Percentiles rank a stretch among this genome's conserved stretches.
Evolutionary conservation across 2,113 vertebrate genomes (phyloP).

Genomic region (Podocnemis expansa): DNA sequence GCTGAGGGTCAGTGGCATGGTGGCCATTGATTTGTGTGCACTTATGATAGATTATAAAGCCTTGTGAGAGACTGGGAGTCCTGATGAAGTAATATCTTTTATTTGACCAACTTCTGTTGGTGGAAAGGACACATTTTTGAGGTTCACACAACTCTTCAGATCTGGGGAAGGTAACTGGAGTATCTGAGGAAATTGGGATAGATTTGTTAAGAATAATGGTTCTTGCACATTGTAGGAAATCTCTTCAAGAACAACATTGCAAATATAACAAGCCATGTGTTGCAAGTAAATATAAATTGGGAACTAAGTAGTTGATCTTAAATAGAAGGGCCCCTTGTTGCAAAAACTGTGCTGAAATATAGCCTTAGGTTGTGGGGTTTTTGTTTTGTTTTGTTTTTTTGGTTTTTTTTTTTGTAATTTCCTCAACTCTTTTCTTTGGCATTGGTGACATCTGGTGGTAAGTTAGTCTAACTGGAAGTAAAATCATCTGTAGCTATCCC

Average conservation of each 20-base stretch:
- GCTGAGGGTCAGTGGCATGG: neutral
- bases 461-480: neutral
- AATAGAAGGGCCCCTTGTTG: neutral
- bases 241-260: neutral
- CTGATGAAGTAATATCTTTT: neutral
- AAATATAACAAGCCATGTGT: neutral
- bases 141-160: neutral
- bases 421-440: neutral
- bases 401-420: neutral
- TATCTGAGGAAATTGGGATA: neutral
- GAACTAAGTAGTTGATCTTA: neutral
- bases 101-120: neutral
- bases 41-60: neutral
- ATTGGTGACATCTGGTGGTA: conserved; percentile 11
- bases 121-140: neutral
- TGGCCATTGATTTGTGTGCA: neutral
- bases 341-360: too few relatives aligned
- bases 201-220: neutral
- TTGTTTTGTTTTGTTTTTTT: too few relatives aligned
- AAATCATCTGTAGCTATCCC: neutral
- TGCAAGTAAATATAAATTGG: neutral
- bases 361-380: too few relatives aligned
- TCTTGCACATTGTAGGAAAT: neutral
- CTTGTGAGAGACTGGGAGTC: neutral
- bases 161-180: neutral